Base-by-base conservation (phyloP, 64 coral and sea anemone species). In the Acropora yongei region DNA sequence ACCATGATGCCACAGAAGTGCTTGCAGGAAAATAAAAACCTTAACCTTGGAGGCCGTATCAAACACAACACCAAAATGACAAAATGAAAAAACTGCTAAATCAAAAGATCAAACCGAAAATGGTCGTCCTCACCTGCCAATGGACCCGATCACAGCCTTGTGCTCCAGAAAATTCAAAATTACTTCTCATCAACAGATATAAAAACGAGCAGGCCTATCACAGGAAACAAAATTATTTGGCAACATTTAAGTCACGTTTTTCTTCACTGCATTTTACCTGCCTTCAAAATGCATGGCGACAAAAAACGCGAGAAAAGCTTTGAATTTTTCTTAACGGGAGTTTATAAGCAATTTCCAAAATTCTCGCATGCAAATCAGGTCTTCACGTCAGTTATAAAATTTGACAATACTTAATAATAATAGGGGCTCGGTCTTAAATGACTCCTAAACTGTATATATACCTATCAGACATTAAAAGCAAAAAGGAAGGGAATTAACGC, bases 111-210 rank as follows among this genome's bases (percentile, higher is more conserved):
- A 30, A 30, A 30, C 0, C 30, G 30, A 30, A 30, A 30, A 55
- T 0, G 1, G 10, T 63, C 14, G 58, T 2, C 13, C 90, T 90
- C 69, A 99, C 97, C 88, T 99, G 97, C 88, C 94, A 96, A 73
- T 99, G 97, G 41, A 99, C 93, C 75, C 97, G 76, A 69, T 96
- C 94, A 53, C 97, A 99, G 16, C 88, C 91, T 67, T 89, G 89
- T 44, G 88, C 80, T 66, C 97, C 97, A 84, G 89, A 94, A 43
- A 89, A 99, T 76, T 99, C 97, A 47, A 91, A 99, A 88, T 96
- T 99, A 89, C 94, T 99, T 92, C 97, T 88, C 97, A 99, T 99
- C 89, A 99, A 82, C 39, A 99, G 86, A 13, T 99, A 99, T 57
- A 98, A 78, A 82, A 95, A 95, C 13, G 91, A 85, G 49, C 91